Evolutionary conservation across 2,113 vertebrate species (phyloP), one percentile per base, ranked within the genome.

Genomic region (Dolichallabes microphthalmus): DNA sequence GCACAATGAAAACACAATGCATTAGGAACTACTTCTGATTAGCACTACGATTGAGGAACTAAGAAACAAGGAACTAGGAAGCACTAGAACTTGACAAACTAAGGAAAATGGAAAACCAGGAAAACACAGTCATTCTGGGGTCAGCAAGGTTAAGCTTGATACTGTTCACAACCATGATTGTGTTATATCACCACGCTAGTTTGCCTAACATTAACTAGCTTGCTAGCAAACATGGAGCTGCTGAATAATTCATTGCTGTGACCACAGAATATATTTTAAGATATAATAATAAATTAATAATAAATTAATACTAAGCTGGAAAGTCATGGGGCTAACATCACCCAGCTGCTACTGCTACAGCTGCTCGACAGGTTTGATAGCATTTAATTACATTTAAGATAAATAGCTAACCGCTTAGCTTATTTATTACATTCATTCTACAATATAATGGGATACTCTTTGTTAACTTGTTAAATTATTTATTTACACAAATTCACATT

Each of bases 91-190:
- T 32, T 32, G 19, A 69, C 27, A 19, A 32, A 82, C 11, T 63
- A 68, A 61, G 79, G 79, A 81, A 81, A 66, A 27, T 22, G 80
- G 64, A 69, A 82, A 82, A 82, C 63, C 58, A 53, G 80, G 80
- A 82, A 82, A 82, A 52, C 25, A 11, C 19, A 8, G 30, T 27
- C 25, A n/a, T 19, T 53, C n/a, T 6, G 53, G 22, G 50, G 73
- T 53, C 13, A 50, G 25, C 71, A 25, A 14, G 69, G 11, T 20
- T 3, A 25, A 2, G 45, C 25, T 75, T 1, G 35, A 50, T 25
- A 74, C 17, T 19, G 39, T 9, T 71, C 71, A 52, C 73, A 52
- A n/a, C 15, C 50, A 30, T 7, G 5, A 17, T 76, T 14, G 0
- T 25, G 17, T 75, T 75, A 53, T 50, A 19, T 53, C 25, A 53